Evolutionary conservation across 2,888 invertebrate genomes (phyloP).

Genomic region (Molorchus minor): DNA sequence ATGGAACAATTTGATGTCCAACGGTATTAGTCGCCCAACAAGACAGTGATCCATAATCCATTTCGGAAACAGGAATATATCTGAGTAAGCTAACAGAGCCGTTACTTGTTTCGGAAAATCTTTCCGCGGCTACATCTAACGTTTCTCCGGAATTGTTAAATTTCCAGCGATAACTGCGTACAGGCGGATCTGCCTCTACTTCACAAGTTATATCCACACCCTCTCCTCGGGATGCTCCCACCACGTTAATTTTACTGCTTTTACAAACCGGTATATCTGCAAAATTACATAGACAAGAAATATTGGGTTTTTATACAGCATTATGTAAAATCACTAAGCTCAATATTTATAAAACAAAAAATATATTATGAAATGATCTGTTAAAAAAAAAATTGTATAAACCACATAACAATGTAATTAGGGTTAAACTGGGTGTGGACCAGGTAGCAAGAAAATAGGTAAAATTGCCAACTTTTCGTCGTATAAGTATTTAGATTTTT

Average conservation of each 20-base stretch:
- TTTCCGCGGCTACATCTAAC: constrained; percentile 80
- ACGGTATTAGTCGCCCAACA: constrained; percentile 88
- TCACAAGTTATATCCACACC: constrained; percentile 87
- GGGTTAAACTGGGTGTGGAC: too few species aligned
- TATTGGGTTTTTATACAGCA: not conserved
- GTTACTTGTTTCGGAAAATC: constrained; percentile 76
- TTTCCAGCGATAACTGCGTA: constrained; percentile 91
- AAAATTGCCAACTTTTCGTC: too few species aligned
- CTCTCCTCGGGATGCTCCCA: constrained; percentile 89
- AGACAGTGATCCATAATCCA: constrained; percentile 89
- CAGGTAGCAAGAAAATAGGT: too few species aligned
- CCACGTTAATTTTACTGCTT: constrained; percentile 79
- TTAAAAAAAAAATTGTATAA: too few species aligned
- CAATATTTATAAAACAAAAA: not conserved
- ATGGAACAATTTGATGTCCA: constrained; percentile 83
- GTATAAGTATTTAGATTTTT: too few species aligned
- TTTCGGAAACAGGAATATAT: constrained; percentile 69
- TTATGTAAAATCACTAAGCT: not conserved
- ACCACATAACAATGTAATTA: too few species aligned
- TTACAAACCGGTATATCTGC: constrained; percentile 86
- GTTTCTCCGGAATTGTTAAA: constrained; percentile 94
- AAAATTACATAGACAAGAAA: constrained; percentile 39
- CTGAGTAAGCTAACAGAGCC: constrained; percentile 77
- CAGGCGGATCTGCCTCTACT: constrained; percentile 92
- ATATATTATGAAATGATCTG: too few species aligned